Evolutionary conservation across 1,140 invertebrate species (phyloP).

Genomic region (Heliconius nattereri): DNA sequence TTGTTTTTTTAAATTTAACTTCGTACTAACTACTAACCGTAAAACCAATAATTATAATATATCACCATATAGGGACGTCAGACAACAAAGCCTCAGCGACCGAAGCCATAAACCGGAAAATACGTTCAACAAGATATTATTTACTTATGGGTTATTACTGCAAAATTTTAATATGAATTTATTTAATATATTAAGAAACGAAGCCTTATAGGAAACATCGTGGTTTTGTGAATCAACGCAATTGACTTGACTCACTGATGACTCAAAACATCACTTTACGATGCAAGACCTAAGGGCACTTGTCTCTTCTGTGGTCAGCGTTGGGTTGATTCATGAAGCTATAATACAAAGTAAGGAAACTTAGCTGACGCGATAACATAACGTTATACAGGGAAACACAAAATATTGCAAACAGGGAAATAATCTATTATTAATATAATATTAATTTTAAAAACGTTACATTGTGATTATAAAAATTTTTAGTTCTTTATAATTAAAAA

Average conservation of each 20-base stretch:
- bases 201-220: conserved; percentile 11
- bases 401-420: neutral
- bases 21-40: neutral
- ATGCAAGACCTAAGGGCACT: conserved; percentile 12
- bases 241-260: conserved; percentile 38
- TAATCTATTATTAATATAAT: neutral
- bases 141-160: conserved; percentile 2
- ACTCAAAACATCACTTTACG: conserved; percentile 38
- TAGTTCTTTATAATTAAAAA: neutral
- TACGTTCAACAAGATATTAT: conserved; percentile 4
- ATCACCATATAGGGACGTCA: neutral
- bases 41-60: neutral
- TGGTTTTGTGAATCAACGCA: conserved; percentile 17
- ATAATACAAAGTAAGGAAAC: neutral
- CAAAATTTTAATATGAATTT: neutral
- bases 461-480: neutral
- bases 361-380: neutral
- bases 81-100: conserved; percentile 8
- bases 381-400: neutral
- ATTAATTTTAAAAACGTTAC: neutral
- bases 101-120: neutral
- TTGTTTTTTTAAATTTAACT: neutral
- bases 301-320: conserved; percentile 17
- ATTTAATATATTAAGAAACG: neutral
- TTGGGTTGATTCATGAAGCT: conserved; percentile 26